Evolutionary conservation across 1,140 invertebrate genomes (phyloP).

Genomic region (Lordiphosa clarofinis): DNA sequence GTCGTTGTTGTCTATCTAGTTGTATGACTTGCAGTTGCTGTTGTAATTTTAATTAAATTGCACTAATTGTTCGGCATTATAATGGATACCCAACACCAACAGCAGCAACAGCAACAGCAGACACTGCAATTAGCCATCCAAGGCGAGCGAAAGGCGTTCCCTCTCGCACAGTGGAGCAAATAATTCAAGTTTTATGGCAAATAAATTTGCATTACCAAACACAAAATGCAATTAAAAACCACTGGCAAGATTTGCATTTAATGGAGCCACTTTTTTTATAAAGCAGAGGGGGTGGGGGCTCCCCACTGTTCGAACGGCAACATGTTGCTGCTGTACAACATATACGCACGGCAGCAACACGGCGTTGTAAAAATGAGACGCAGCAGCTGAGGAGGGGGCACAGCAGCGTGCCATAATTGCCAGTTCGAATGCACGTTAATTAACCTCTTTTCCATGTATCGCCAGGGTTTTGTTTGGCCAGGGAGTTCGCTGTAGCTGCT

Average conservation of each 20-base stretch:
- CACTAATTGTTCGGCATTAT: constrained; percentile 71
- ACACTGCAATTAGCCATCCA: constrained; percentile 57
- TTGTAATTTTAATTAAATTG: constrained; percentile 73
- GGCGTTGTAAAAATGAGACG: constrained; percentile 16
- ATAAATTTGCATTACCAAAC: constrained; percentile 44
- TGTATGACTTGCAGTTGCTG: constrained; percentile 60
- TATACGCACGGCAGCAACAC: constrained; percentile 27
- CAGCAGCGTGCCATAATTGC: constrained; percentile 71
- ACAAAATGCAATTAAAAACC: constrained; percentile 57
- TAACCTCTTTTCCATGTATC: constrained; percentile 75
- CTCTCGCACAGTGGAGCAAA: constrained; percentile 44
- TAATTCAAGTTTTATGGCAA: constrained; percentile 46
- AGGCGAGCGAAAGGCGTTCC: constrained; percentile 54
- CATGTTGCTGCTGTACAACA: constrained; percentile 11
- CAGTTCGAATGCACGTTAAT: constrained; percentile 77
- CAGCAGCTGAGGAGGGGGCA: constrained; percentile 13
- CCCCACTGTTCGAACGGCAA: constrained; percentile 23
- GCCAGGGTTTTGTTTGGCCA: constrained; percentile 39
- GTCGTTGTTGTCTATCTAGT: constrained; percentile 16
- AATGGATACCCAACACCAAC: constrained; percentile 55
- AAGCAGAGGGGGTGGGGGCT: background rate
- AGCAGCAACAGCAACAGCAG: constrained; percentile 10
- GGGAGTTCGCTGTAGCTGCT: constrained; percentile 22
- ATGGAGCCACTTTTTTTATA: constrained; percentile 50
- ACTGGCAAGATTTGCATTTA: constrained; percentile 64